Percentiles rank a stretch among this genome's conserved stretches.
phyloP scores from a whole-genome alignment of 2,797 vertebrate species.

The Orestias chungarensis region DNA sequence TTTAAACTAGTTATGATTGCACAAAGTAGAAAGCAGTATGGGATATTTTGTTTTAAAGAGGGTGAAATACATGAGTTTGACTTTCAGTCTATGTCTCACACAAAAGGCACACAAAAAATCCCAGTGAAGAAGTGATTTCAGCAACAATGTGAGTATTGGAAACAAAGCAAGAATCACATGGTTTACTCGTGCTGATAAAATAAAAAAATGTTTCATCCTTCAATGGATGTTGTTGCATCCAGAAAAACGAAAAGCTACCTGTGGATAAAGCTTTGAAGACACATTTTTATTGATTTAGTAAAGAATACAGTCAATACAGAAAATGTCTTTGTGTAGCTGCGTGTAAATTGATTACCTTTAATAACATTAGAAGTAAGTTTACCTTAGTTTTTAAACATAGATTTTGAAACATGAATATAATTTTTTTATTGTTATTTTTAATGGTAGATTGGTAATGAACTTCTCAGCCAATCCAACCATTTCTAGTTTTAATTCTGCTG shows the following conservation, averaged over 20 bases:
- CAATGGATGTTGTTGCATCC: neutral
- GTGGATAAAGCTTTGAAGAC: neutral
- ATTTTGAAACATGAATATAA: neutral
- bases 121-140: neutral
- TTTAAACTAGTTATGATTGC: no score
- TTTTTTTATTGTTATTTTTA: neutral
- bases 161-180: neutral
- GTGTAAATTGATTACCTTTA: neutral
- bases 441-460: neutral
- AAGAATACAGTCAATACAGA: neutral
- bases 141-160: neutral
- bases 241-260: neutral
- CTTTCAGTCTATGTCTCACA: neutral
- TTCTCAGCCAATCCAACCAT: neutral
- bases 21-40: neutral
- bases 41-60: neutral
- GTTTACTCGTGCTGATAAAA: neutral
- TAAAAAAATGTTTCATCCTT: neutral
- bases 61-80: neutral
- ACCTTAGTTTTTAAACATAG: neutral
- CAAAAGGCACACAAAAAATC: neutral
- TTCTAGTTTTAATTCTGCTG: conserved; percentile 1
- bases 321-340: neutral
- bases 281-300: neutral
- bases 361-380: neutral